Evolutionary conservation across 2,888 invertebrate genomes (phyloP).

Genomic region (Ditylenchus weischeri): DNA sequence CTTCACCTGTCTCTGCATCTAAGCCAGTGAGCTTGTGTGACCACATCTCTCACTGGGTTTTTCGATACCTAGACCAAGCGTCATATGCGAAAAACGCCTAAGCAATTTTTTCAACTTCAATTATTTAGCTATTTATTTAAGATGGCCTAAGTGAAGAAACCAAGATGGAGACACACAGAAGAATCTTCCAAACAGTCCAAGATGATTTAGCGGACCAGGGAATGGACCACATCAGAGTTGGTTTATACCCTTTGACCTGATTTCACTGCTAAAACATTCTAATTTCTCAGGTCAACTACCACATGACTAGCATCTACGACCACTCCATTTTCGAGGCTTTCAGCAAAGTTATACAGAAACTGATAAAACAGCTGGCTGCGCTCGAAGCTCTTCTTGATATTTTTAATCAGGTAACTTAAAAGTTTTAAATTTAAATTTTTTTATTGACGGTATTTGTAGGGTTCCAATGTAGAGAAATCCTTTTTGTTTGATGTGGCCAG

Average conservation of each 20-base stretch:
- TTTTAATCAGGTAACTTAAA: slow-evolving; percentile 44
- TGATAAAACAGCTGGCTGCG: slow-evolving; percentile 93
- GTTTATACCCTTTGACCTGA: neutral
- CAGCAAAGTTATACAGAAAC: slow-evolving; percentile 97
- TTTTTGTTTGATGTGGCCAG: slow-evolving; percentile 97
- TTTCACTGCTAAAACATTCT: neutral
- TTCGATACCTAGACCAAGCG: neutral
- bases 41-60: neutral
- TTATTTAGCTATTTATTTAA: neutral
- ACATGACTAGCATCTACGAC: slow-evolving; percentile 77
- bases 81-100: neutral
- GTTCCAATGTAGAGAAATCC: slow-evolving; percentile 97
- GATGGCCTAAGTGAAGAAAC: slow-evolving; percentile 95
- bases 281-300: slow-evolving; percentile 39
- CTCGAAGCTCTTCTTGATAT: slow-evolving; percentile 81
- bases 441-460: slow-evolving; percentile 67
- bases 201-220: slow-evolving; percentile 84
- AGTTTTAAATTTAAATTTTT: neutral
- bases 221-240: slow-evolving; percentile 33
- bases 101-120: neutral
- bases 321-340: slow-evolving; percentile 99
- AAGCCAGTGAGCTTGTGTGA: too few species aligned
- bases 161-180: slow-evolving; percentile 97
- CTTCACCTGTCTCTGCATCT: too few species aligned
- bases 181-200: slow-evolving; percentile 92